Evolutionary conservation across 2,797 vertebrate species (phyloP), one percentile per base, ranked within the genome.

Genomic region (Takifugu rubripes): DNA sequence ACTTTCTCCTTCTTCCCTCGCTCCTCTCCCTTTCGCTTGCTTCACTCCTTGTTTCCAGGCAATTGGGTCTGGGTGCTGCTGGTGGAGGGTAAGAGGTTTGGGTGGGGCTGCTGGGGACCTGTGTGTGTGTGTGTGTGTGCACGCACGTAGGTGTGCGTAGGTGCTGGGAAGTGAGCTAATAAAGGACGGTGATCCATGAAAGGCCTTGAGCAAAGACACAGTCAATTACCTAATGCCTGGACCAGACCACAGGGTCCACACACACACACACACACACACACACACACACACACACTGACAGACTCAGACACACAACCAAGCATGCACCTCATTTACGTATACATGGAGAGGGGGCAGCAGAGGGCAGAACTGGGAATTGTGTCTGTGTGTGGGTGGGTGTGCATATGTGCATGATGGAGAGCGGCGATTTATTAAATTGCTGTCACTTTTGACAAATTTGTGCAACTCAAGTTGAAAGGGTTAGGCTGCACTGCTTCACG

Each of bases 151-250:
- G 62, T 54, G 48, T 70, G 73, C 59, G 73, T 63, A 21, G 16
- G 81, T 70, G 82, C 85, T 88, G 85, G 89, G 86, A 91, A 89
- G 87, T 84, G 87, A 89, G 88, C 90, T 90, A 91, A 91, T 91
- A 91, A 91, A 91, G 88, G 87, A 91, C 85, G 87, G 87, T 92
- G 90, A 92, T 91, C 92, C 91, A 92, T 91, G 89, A 92, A 91
- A 89, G 90, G 89, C 90, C 90, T 91, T 91, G 88, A 90, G 88
- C 87, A 93, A 89, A 92, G 89, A 90, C 88, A 91, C 90, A 91
- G 88, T 92, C 91, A 92, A 92, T 92, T 91, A 92, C 88, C 90
- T 92, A 92, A 91, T 92, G 89, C 86, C 83, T 89, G 83, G 87
- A 88, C 88, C 84, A 83, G 84, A 87, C 84, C 83, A 84, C 81